Conservation (phyloP, 2,113 vertebrate species). For the Phylloscopus whistleri region DNA sequence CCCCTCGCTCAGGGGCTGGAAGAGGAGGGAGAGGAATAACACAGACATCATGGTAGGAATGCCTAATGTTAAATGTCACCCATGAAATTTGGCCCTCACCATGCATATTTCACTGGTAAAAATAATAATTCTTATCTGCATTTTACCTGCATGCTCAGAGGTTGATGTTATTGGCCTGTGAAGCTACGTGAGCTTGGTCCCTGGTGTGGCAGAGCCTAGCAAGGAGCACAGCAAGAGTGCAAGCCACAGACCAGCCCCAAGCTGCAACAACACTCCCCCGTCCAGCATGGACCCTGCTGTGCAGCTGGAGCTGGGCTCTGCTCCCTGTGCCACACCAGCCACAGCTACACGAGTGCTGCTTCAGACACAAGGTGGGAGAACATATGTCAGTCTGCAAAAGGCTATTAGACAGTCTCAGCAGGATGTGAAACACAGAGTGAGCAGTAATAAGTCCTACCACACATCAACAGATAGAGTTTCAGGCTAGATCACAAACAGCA, state of each 20-base stretch:
- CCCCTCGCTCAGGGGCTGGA: neutral
- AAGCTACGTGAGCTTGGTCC: fast-evolving
- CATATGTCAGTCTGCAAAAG: slow-evolving; percentile 38
- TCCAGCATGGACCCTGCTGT: neutral
- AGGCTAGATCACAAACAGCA: neutral
- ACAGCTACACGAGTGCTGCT: neutral
- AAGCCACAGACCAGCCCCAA: neutral
- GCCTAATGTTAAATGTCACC: neutral
- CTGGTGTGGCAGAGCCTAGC: neutral
- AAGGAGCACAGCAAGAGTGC: neutral
- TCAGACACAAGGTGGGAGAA: neutral
- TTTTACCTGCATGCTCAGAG: neutral
- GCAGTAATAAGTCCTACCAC: neutral
- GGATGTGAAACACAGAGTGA: neutral
- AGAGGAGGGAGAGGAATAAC: neutral
- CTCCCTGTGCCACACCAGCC: neutral
- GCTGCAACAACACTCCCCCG: neutral
- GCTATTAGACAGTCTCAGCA: neutral
- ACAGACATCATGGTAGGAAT: neutral
- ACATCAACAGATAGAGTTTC: neutral
- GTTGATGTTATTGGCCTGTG: fast-evolving
- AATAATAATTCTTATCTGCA: neutral
- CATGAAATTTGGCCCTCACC: neutral
- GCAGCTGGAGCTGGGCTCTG: neutral
- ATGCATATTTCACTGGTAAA: neutral